A percentile compares a stretch with the other conserved stretches of the same genome.
Evolutionary conservation across 1,140 invertebrate species (phyloP).

Genomic region (Samia ricini): DNA sequence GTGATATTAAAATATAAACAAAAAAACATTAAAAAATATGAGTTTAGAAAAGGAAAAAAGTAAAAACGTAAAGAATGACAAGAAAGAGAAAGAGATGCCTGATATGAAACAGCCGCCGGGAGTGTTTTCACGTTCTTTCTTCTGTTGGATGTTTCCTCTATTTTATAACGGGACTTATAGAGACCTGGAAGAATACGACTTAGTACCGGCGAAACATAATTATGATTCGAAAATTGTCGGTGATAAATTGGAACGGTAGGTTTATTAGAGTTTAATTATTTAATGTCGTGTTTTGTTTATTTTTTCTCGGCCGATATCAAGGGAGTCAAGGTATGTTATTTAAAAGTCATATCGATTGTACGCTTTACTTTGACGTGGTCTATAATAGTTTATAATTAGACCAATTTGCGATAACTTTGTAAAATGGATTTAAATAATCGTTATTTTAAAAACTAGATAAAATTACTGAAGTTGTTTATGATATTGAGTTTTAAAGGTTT

Average conservation of each 20-base stretch:
- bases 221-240: constrained; percentile 78
- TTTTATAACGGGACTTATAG: constrained; percentile 81
- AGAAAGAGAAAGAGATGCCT: constrained; percentile 23
- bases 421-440: no score
- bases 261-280: not conserved
- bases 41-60: constrained; percentile 12
- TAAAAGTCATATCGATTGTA: no score
- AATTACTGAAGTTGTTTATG: no score
- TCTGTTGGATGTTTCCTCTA: constrained; percentile 81
- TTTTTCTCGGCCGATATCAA: no score
- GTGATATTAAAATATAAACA: not conserved
- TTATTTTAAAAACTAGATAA: no score
- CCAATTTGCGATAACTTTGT: no score
- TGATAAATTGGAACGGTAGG: constrained; percentile 80
- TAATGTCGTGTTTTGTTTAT: no score
- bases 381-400: no score
- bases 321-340: no score
- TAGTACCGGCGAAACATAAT: constrained; percentile 79
- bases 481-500: no score
- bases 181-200: constrained; percentile 82
- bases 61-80: constrained; percentile 9
- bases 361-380: no score
- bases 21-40: constrained; percentile 9
- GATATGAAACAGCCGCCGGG: constrained; percentile 39
- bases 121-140: constrained; percentile 51